Conservation (phyloP, 2,888 invertebrate genomes). For the Laspeyria flexula region DNA sequence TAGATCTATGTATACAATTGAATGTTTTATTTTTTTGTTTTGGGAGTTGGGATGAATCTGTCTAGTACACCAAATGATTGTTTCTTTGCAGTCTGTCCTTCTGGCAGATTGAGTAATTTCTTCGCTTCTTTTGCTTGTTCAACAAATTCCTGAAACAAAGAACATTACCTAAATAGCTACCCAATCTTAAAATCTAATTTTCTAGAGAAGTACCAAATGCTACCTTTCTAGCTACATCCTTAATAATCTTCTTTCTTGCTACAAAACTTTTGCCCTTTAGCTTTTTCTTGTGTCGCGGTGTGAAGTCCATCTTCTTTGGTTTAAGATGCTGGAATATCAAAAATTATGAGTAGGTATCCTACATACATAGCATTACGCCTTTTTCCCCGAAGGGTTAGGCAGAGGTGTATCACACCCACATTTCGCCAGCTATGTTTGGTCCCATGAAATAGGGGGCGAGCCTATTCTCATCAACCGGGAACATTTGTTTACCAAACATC, state of each 20-base stretch:
- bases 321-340: slow-evolving; percentile 88
- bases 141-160: slow-evolving; percentile 68
- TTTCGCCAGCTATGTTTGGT: no score
- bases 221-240: slow-evolving; percentile 89
- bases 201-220: slow-evolving; percentile 11
- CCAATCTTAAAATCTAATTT: no score
- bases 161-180: background rate
- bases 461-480: no score
- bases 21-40: slow-evolving; percentile 66
- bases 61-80: slow-evolving; percentile 87
- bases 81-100: slow-evolving; percentile 60
- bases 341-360: no score
- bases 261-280: slow-evolving; percentile 88
- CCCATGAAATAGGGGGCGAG: no score
- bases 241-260: slow-evolving; percentile 92
- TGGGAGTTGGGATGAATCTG: slow-evolving; percentile 88
- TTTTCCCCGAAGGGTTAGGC: no score
- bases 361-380: no score
- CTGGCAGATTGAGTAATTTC: slow-evolving; percentile 61
- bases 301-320: slow-evolving; percentile 91
- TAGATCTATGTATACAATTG: slow-evolving; percentile 35
- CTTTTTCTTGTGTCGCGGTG: slow-evolving; percentile 91
- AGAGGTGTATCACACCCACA: no score
- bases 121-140: slow-evolving; percentile 66
- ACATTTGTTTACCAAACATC: no score